phyloP scores from a whole-genome alignment of 2,888 invertebrate species.

The Pyralis farinalis region DNA sequence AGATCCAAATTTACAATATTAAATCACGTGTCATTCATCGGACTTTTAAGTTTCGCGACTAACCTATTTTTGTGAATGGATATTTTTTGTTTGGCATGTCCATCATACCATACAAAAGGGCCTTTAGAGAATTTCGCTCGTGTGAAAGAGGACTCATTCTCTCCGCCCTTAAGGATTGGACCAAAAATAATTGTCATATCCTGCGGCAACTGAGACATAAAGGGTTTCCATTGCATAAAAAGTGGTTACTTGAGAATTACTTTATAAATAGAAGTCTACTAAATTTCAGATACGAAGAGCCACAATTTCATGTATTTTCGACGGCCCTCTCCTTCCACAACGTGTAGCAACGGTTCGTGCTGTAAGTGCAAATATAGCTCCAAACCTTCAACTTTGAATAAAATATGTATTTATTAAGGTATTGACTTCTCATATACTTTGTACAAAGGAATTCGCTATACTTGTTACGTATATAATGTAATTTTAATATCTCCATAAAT shows the following conservation, averaged over 20 bases:
- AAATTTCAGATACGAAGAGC: too few species aligned
- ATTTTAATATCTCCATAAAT: too few species aligned
- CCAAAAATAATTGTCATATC: conserved; percentile 81
- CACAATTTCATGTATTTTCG: too few species aligned
- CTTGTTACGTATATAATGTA: too few species aligned
- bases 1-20: background rate
- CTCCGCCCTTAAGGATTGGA: conserved; percentile 62
- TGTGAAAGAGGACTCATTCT: conserved; percentile 74
- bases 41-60: conserved; percentile 53
- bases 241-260: background rate
- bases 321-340: too few species aligned
- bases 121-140: conserved; percentile 73
- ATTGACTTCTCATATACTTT: too few species aligned
- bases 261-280: too few species aligned
- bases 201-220: conserved; percentile 63
- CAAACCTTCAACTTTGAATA: too few species aligned
- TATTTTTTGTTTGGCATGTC: conserved; percentile 58
- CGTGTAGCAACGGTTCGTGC: too few species aligned
- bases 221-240: conserved; percentile 21
- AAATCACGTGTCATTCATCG: conserved; percentile 3
- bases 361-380: too few species aligned
- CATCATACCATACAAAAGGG: conserved; percentile 51
- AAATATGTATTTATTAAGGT: too few species aligned
- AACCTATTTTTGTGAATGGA: conserved; percentile 80
- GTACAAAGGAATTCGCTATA: too few species aligned